phyloP scores from a whole-genome alignment of 2,113 vertebrate species.

The Cromileptes altivelis region DNA sequence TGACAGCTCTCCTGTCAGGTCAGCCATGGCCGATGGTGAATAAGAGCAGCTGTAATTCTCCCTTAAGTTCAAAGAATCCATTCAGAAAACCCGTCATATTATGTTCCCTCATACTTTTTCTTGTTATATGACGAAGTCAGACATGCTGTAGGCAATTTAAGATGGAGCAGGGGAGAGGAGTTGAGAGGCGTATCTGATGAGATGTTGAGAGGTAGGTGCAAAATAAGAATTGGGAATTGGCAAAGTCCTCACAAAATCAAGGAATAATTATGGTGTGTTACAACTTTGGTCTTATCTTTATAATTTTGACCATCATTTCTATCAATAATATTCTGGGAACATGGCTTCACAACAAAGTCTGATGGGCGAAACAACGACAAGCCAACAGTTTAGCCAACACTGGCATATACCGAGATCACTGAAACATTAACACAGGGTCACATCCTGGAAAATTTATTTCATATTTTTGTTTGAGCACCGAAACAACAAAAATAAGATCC shows the following conservation, averaged over 20 bases:
- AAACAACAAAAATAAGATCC: neutral
- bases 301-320: neutral
- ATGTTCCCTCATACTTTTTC: constrained; percentile 82
- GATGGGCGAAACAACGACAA: neutral
- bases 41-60: constrained; percentile 92
- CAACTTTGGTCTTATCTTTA: neutral
- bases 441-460: neutral
- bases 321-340: neutral
- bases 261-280: neutral
- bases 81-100: constrained; percentile 85
- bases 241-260: constrained; percentile 10
- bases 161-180: neutral
- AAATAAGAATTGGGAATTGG: constrained; percentile 64
- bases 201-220: constrained; percentile 90
- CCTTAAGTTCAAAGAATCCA: constrained; percentile 90
- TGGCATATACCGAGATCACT: neutral
- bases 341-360: neutral
- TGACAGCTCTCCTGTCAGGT: constrained; percentile 96
- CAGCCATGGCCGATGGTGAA: constrained; percentile 89
- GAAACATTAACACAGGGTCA: no score
- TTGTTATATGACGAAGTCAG: constrained; percentile 66
- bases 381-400: neutral
- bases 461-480: neutral
- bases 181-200: constrained; percentile 77
- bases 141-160: neutral